These are phyloP conservation scores for Ageneiosus marmoratus DNA, from an alignment of 2,113 vertebrate genomes.

Conservation along the genomic window DNA sequence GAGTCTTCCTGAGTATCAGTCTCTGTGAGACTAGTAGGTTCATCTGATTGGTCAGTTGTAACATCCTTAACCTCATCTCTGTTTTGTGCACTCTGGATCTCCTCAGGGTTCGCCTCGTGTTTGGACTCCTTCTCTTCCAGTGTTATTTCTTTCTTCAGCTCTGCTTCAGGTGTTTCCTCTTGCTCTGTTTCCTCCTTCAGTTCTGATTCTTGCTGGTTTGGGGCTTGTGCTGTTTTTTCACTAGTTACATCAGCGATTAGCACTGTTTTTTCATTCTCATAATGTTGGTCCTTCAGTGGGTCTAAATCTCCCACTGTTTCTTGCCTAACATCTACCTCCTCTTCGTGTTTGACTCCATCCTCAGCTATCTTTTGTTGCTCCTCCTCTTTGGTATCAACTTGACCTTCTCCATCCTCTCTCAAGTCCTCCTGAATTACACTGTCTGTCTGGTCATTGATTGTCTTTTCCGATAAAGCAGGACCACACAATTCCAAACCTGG, in stretches of 20 bases:
- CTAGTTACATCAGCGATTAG: too few species aligned
- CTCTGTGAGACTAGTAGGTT: not conserved
- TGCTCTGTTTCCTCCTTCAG: not conserved
- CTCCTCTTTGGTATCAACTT: not conserved
- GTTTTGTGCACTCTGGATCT: not conserved
- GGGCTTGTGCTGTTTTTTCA: not conserved
- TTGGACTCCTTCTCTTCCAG: not conserved
- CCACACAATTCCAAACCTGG: not conserved
- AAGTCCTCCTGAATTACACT: not conserved
- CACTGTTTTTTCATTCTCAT: not conserved
- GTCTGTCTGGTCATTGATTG: not conserved
- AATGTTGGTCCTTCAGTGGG: not conserved
- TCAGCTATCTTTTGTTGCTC: not conserved
- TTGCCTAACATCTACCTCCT: not conserved
- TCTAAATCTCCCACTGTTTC: not conserved
- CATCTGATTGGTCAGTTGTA: slow-evolving; percentile 11
- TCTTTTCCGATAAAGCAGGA: not conserved
- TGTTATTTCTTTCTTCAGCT: not conserved
- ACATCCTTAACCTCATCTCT: not conserved
- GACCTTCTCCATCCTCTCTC: not conserved
- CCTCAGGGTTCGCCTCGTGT: not conserved
- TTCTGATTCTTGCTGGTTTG: not conserved
- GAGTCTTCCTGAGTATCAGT: not conserved
- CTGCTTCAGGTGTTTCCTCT: not conserved
- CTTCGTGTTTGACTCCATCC: not conserved